A percentile compares a stretch with the other conserved stretches of the same genome.
These are phyloP conservation scores for Strigamia maritima DNA, from an alignment of 2,888 invertebrate species.

Conservation along the genomic window DNA sequence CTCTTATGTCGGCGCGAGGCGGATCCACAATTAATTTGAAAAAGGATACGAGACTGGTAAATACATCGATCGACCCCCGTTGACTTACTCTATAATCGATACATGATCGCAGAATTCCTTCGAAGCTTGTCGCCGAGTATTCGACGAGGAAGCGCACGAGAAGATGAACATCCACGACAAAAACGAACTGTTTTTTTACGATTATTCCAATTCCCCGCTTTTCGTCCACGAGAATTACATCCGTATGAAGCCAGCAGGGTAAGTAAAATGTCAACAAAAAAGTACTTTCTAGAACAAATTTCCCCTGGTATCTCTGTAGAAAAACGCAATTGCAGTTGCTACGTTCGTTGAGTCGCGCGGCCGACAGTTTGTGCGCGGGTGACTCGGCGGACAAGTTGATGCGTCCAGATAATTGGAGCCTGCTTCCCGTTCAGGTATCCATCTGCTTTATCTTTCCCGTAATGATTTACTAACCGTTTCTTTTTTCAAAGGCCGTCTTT, in stretches of 20 bases:
- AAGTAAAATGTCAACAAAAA: slow-evolving; percentile 37
- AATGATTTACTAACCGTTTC: not conserved
- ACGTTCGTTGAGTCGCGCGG: slow-evolving; percentile 66
- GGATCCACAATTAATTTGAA: slow-evolving; percentile 59
- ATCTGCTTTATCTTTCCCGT: too few species aligned
- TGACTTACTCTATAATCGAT: too few species aligned
- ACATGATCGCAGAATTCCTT: slow-evolving; percentile 74
- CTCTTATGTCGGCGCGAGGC: slow-evolving; percentile 68
- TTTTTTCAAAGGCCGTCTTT: slow-evolving; percentile 74
- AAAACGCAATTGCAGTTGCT: slow-evolving; percentile 54
- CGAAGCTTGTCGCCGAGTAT: slow-evolving; percentile 87
- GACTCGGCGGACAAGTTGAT: slow-evolving; percentile 82
- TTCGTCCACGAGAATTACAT: slow-evolving; percentile 98
- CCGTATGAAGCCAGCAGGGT: slow-evolving; percentile 63
- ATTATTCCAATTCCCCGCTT: slow-evolving; percentile 91
- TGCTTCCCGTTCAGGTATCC: slow-evolving; percentile 75
- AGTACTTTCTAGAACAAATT: too few species aligned
- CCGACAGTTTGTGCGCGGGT: slow-evolving; percentile 80
- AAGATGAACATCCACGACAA: slow-evolving; percentile 75
- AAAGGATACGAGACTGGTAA: slow-evolving; percentile 79
- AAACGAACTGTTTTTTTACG: slow-evolving; percentile 89
- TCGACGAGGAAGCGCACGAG: slow-evolving; percentile 73
- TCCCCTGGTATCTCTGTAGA: too few species aligned
- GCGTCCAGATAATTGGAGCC: slow-evolving; percentile 70
- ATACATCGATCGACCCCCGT: too few species aligned